Percentiles rank a stretch among this genome's conserved stretches.
These are phyloP conservation scores for Pempheris klunzingeri DNA, from an alignment of 2,797 vertebrate species.

Conservation along the genomic window DNA sequence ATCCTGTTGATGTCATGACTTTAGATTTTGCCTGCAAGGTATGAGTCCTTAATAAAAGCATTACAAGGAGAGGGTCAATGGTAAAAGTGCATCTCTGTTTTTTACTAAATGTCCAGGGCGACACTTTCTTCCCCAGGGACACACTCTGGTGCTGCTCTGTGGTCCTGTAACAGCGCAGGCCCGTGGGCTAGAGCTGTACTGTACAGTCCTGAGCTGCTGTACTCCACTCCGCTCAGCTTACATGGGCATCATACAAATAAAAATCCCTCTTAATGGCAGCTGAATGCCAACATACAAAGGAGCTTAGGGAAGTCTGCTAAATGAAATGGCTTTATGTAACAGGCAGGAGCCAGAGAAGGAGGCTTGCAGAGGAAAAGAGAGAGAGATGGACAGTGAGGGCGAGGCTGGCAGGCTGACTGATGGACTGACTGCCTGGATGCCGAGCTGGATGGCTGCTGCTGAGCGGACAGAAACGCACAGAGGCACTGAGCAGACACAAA, in stretches of 20 bases:
- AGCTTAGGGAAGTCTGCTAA: constrained; percentile 80
- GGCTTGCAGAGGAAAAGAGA: constrained; percentile 57
- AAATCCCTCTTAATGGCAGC: constrained; percentile 86
- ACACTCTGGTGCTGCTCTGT: constrained; percentile 59
- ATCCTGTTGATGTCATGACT: constrained; percentile 32
- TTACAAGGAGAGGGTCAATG: constrained; percentile 38
- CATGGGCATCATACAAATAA: constrained; percentile 82
- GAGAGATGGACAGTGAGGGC: constrained; percentile 66
- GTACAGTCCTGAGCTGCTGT: constrained; percentile 69
- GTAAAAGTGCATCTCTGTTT: constrained; percentile 52
- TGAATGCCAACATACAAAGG: constrained; percentile 84
- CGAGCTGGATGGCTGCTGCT: constrained; percentile 75
- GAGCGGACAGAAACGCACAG: constrained; percentile 79
- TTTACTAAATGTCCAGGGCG: constrained; percentile 45
- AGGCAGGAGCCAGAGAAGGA: constrained; percentile 63
- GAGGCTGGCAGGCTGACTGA: constrained; percentile 78
- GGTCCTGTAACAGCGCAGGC: constrained; percentile 59
- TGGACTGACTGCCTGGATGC: constrained; percentile 75
- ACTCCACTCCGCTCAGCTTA: constrained; percentile 74
- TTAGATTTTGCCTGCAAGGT: constrained; percentile 40
- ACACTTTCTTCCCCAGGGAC: constrained; percentile 38
- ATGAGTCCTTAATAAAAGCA: constrained; percentile 52
- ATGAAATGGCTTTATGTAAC: constrained; percentile 85
- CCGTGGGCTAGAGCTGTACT: constrained; percentile 71
- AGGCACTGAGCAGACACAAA: constrained; percentile 84